Base-by-base conservation (phyloP, 2,888 invertebrate genomes). In the Caenorhabditis wallacei region DNA sequence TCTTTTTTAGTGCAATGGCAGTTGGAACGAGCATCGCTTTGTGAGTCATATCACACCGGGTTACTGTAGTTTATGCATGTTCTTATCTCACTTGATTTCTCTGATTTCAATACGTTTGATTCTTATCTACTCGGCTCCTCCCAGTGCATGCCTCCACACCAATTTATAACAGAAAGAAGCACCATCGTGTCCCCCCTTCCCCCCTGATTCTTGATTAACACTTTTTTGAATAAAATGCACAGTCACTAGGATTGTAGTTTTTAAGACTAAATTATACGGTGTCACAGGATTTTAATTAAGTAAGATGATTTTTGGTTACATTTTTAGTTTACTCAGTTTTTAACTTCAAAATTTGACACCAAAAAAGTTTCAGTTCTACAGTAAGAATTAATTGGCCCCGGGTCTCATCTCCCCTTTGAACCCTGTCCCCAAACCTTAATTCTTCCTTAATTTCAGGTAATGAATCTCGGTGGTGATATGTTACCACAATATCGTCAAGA, bases 401-500 rank as follows among this genome's bases (percentile, higher is more conserved):
- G 53, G 40, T 53, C 61, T 37, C 24, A 7, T 43, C 22, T 8
- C 46, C 7, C 4, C 61, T 18, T 43, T 26, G 24, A 0, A n/a
- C 43, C 40, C 20, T 20, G 37, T 30, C 37, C 24, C 22, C 37
- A n/a, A 30, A 8, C 8, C 13, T 48, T 24, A 18, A 43, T 13
- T 20, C 30, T 20, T 51, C 18, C 20, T 0, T 26, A 4, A 63
- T 82, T 86, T 26, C 85, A 91, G 91, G 89, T 91, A 82, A 96
- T 98, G 96, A 97, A 97, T 93, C 94, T 98, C 93, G 98, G 96
- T 93, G 96, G 97, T 90, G 98, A 99, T 94, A 95, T 98, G 93
- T 95, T 98, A 95, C 97, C 97, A 90, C 97, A 97, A 94, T 98
- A 98, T 94, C 95, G 97, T 85, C 98, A 98, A 94, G 99, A 99